Base-by-base conservation (phyloP, 2,888 invertebrate genomes). In the Hypomecis punctinalis region DNA sequence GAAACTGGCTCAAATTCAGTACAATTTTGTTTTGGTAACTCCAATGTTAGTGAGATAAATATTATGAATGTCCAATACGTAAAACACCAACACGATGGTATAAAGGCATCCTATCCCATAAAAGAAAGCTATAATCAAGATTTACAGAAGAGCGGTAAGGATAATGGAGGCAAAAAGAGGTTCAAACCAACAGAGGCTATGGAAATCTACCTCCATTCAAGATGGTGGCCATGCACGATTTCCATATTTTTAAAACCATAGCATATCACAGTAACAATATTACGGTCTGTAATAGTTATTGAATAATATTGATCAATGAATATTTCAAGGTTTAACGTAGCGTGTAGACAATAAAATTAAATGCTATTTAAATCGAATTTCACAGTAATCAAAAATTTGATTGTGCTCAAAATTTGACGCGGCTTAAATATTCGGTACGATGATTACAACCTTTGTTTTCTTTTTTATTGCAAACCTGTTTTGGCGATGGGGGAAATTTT, bases 301-400 rank as follows among this genome's bases (percentile, higher is more conserved):
- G 39, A 45, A 46, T 49, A 55, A 55, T 59, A 45, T 51, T 59
- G 36, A 36, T 45, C 11, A 48, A 61, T 48, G 4, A 61, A 47
- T 58, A 46, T 62, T 56, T 51, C 62, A 62, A 62, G 56, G 62
- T 56, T 39, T 51, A 45, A 13, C 10, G n/a, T 47, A 53, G 52
- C 63, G 52, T 63, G 52, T 42, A 40, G 46, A 6, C 7, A 7
- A 13, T 36, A 53, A 23, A 23, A 3, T 23, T 23, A 23, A 63
- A 46, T 33, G n/a, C 40, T 23, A 7, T 23, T 47, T 49, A 51
- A 58, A 63, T 63, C 23, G 6, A 58, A 58, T 63, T 63, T 58
- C 63, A 63, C 63, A 43, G 35, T 10, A 37, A 46, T 58, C 47
- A 58, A 42, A 7, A 46, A 51, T 43, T 33, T 54, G 37, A 13